Conservation (phyloP, 2,888 invertebrate genomes). For the Tenthredo livida region DNA sequence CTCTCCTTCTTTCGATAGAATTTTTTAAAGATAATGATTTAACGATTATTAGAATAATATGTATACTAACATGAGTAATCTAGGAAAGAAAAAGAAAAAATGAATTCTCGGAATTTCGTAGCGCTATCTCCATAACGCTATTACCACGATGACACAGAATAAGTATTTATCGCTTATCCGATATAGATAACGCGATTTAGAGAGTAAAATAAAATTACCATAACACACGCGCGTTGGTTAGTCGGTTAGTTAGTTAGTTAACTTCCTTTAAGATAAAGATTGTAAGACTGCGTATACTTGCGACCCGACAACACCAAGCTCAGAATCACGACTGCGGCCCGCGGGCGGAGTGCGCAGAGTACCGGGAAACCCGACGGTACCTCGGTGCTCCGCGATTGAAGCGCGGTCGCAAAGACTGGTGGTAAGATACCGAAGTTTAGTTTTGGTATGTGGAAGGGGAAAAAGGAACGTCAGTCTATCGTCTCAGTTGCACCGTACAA, state of each 20-base stretch:
- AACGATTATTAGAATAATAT: too few relatives aligned
- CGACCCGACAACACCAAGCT: background rate
- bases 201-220: constrained; percentile 23
- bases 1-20: background rate
- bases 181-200: background rate
- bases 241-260: background rate
- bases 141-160: too few relatives aligned
- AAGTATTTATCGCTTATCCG: too few relatives aligned
- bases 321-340: constrained; percentile 27
- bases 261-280: background rate
- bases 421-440: background rate
- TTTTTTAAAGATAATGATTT: too few relatives aligned
- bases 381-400: background rate
- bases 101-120: too few relatives aligned
- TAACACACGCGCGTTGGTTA: constrained; percentile 1
- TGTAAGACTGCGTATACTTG: background rate
- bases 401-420: background rate
- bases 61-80: too few relatives aligned
- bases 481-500: constrained; percentile 34
- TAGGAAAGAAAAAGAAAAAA: too few relatives aligned
- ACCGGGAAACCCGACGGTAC: background rate
- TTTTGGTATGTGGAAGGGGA: background rate
- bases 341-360: background rate
- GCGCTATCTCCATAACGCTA: too few relatives aligned
- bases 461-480: constrained; percentile 25